Evolutionary conservation across 2,113 vertebrate species (phyloP).

Genomic region (Arothron firmamentum): DNA sequence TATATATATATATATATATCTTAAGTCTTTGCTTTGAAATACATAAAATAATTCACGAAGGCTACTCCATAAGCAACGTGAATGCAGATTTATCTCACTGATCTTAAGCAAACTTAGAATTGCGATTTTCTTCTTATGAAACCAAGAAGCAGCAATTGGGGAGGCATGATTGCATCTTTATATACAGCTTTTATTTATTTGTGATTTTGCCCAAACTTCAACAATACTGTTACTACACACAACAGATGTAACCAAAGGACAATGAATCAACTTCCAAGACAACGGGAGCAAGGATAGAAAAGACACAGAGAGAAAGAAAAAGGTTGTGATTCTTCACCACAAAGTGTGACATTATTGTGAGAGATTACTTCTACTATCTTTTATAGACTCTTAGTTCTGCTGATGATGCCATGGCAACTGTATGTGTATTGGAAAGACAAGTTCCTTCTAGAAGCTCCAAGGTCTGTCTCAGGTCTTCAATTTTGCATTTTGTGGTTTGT

Average conservation of each 20-base stretch:
- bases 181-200: slow-evolving; percentile 79
- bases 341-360: slow-evolving; percentile 43
- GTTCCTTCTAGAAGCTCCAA: slow-evolving; percentile 40
- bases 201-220: slow-evolving; percentile 70
- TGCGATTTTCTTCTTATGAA: not conserved
- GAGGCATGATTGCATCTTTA: slow-evolving; percentile 60
- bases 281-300: slow-evolving; percentile 31
- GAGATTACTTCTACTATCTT: not conserved
- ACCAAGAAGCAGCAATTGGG: slow-evolving; percentile 3
- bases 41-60: too few relatives aligned
- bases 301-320: slow-evolving; percentile 35
- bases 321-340: slow-evolving; percentile 35
- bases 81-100: too few relatives aligned
- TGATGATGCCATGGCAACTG: slow-evolving; percentile 52
- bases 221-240: slow-evolving; percentile 71
- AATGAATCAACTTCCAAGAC: slow-evolving; percentile 66
- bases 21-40: too few relatives aligned
- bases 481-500: too few relatives aligned
- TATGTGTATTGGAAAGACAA: slow-evolving; percentile 7
- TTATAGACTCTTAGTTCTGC: slow-evolving; percentile 14
- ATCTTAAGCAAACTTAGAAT: not conserved
- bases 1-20: too few relatives aligned
- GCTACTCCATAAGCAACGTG: too few relatives aligned
- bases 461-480: slow-evolving; percentile 12
- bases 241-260: slow-evolving; percentile 74